phyloP scores from a whole-genome alignment of 2,888 invertebrate species.

The Xylota segnis region DNA sequence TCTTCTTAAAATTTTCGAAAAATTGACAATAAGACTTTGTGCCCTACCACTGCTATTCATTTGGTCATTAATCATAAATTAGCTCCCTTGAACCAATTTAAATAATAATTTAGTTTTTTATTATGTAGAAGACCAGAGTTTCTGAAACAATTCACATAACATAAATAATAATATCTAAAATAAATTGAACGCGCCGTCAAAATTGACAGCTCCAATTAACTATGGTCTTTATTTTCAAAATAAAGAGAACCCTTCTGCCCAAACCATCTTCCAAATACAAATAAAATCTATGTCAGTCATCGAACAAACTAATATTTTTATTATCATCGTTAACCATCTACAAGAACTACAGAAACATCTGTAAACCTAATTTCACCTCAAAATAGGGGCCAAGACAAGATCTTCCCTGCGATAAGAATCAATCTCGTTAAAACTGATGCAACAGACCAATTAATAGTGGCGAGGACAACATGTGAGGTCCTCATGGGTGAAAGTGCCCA shows the following conservation, averaged over 20 bases:
- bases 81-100: too few relatives aligned
- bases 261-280: constrained; percentile 25
- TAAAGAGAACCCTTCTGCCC: constrained; percentile 27
- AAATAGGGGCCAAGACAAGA: constrained; percentile 77
- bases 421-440: constrained; percentile 74
- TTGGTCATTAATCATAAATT: too few relatives aligned
- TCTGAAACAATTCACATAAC: too few relatives aligned
- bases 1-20: too few relatives aligned
- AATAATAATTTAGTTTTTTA: too few relatives aligned
- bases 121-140: too few relatives aligned
- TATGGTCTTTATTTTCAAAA: neutral
- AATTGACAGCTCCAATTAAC: constrained; percentile 38
- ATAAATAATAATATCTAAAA: constrained; percentile 23
- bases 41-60: too few relatives aligned
- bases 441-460: constrained; percentile 73
- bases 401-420: constrained; percentile 60
- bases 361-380: constrained; percentile 82
- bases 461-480: constrained; percentile 73
- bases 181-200: constrained; percentile 38
- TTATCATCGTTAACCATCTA: constrained; percentile 46
- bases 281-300: constrained; percentile 46
- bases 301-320: constrained; percentile 56
- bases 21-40: too few relatives aligned
- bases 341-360: constrained; percentile 78
- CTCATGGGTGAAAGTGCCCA: constrained; percentile 3